A percentile compares a stretch with the other conserved stretches of the same genome.
Evolutionary conservation across 2,797 vertebrate genomes (phyloP).

Genomic region (Vespertilio murinus): DNA sequence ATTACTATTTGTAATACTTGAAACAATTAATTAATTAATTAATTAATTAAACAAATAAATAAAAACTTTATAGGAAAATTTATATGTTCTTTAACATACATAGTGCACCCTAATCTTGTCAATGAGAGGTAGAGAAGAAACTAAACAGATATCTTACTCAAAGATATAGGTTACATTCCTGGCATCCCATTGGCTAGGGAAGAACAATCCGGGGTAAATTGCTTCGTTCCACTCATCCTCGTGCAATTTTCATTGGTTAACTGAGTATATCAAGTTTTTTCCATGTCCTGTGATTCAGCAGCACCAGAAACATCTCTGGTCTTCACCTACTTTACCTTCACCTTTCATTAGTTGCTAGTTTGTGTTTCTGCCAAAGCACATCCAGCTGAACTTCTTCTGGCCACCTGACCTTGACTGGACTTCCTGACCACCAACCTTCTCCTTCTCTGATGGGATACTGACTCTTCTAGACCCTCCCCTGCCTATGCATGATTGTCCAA

Average conservation of each 20-base stretch:
- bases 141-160: not conserved
- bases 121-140: not conserved
- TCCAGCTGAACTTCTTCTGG: not conserved
- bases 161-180: not conserved
- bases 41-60: no score
- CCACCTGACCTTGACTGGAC: not conserved
- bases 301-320: not conserved
- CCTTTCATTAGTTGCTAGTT: not conserved
- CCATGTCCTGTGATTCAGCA: not conserved
- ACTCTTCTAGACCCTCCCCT: not conserved
- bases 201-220: not conserved
- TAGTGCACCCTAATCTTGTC: not conserved
- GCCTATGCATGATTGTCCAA: not conserved
- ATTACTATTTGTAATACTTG: no score
- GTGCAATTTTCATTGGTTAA: not conserved
- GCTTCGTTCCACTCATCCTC: not conserved
- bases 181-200: not conserved
- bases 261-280: not conserved
- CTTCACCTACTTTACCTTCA: not conserved
- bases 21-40: no score
- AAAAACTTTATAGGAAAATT: not conserved
- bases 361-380: not conserved
- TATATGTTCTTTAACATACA: not conserved
- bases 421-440: not conserved
- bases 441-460: not conserved